A percentile compares a stretch with the other conserved stretches of the same genome.
Conservation (phyloP, 92 coral and sea anemone species). For the Isaurus tuberculatus region DNA sequence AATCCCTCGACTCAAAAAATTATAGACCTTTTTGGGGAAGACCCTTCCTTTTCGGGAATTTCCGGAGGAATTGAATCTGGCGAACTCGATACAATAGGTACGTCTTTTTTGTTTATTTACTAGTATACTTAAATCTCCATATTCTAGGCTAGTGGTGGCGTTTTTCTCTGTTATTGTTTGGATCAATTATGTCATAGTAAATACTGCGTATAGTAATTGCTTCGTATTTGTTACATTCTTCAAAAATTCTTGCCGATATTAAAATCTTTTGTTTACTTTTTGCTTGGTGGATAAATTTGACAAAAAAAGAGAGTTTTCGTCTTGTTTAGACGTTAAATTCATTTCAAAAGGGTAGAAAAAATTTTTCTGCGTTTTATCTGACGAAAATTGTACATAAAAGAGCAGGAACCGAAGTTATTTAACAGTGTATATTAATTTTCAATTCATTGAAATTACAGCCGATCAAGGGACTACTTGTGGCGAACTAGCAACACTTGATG, state of each 20-base stretch:
- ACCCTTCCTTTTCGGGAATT: neutral
- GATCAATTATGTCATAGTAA: neutral
- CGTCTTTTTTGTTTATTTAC: neutral
- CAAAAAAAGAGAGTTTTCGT: neutral
- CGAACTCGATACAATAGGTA: neutral
- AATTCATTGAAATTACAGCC: neutral
- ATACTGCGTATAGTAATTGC: neutral
- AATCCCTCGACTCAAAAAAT: neutral
- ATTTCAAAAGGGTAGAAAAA: neutral
- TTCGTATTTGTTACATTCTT: neutral
- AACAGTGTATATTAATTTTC: neutral
- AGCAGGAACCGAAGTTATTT: too few species aligned
- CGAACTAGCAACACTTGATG: neutral
- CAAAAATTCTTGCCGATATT: neutral
- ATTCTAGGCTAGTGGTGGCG: neutral
- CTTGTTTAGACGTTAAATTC: neutral
- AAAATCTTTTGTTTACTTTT: neutral
- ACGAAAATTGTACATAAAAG: too few species aligned
- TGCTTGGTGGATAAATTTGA: neutral
- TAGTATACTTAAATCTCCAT: neutral
- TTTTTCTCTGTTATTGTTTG: neutral
- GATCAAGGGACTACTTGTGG: neutral
- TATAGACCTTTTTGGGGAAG: neutral
- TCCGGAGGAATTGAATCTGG: neutral
- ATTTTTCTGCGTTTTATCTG: neutral